Base-by-base conservation (phyloP, 2,113 vertebrate species). In the Meleagris gallopavo region DNA sequence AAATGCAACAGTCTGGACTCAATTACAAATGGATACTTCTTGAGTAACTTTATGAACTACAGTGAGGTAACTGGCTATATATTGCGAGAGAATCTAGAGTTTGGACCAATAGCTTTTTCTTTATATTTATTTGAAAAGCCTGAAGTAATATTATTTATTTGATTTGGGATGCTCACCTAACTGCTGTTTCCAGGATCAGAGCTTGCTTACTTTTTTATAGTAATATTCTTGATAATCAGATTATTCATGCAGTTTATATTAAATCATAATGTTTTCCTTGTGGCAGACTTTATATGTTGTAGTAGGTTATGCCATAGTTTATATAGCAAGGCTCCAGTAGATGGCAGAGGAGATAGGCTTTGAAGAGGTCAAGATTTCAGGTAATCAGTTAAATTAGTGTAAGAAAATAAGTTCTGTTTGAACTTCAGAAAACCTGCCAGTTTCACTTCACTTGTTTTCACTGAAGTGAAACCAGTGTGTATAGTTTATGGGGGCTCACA, bases 271-370 rank as follows among this genome's bases (percentile, higher is more conserved):
- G 29, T 67, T 78, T 91, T 76, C 69, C 69, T 83, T 54, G 18
- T 2, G 2, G 41, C 46, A 64, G 57, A 77, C 88, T 89, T 90
- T 61, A 20, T 64, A 41, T 43, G 38, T 36, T 86, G 10, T 11
- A 15, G 25, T 15, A 15, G 34, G 27, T 17, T 83, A 21, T 41
- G 29, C 52, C 72, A 32, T 50, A 64, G 36, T 81, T 91, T 86
- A 77, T 93, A 62, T 83, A 93, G 32, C 65, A 94, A 75, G 43
- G 61, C 64, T 95, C 95, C 96, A 97, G 93, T 83, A 97, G 96
- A 80, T 97, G 96, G 89, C 95, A 96, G 94, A 93, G 93, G 86
- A 97, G 91, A 58, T 79, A 93, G 86, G 11, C 32, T 95, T 93
- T 85, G 46, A 54, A 32, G 40, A 88, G 75, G 48, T 86, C 72